Evolutionary conservation across 2,888 invertebrate genomes (phyloP).

Genomic region (Doris montereyensis): DNA sequence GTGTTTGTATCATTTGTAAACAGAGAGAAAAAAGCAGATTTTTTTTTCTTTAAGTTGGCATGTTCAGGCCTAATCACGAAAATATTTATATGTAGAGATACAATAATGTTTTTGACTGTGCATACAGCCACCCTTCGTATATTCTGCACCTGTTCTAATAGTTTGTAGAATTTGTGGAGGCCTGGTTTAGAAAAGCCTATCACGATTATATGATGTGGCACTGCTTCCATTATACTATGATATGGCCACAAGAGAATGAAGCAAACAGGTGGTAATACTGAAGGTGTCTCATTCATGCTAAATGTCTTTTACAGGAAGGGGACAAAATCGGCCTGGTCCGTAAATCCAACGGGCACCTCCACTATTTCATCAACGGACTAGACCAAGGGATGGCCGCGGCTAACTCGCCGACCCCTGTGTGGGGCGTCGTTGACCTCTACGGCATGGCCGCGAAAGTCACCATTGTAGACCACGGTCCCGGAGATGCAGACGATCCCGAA

Average conservation of each 20-base stretch:
- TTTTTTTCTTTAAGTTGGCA: too few species aligned
- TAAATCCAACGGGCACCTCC: slow-evolving; percentile 86
- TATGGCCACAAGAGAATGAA: background rate
- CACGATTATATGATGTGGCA: background rate
- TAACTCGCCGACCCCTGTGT: slow-evolving; percentile 84
- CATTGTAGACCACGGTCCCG: slow-evolving; percentile 60
- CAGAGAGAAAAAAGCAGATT: too few species aligned
- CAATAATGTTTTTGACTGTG: too few species aligned
- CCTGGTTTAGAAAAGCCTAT: too few species aligned
- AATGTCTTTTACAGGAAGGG: slow-evolving; percentile 79
- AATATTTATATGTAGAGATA: too few species aligned
- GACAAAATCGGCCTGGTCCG: slow-evolving; percentile 94
- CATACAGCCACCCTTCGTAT: too few species aligned
- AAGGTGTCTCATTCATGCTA: too few species aligned
- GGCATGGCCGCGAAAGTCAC: slow-evolving; percentile 75
- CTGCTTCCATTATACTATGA: background rate
- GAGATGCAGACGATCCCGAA: background rate
- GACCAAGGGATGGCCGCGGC: slow-evolving; percentile 90
- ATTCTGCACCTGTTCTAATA: too few species aligned
- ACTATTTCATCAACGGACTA: slow-evolving; percentile 91
- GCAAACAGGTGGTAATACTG: background rate
- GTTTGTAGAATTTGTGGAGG: too few species aligned
- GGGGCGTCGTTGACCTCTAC: slow-evolving; percentile 96
- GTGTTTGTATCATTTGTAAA: too few species aligned
- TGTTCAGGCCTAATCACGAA: too few species aligned